Base-by-base conservation (phyloP, 92 coral and sea anemone genomes). In the Parazoanthus swiftii region DNA sequence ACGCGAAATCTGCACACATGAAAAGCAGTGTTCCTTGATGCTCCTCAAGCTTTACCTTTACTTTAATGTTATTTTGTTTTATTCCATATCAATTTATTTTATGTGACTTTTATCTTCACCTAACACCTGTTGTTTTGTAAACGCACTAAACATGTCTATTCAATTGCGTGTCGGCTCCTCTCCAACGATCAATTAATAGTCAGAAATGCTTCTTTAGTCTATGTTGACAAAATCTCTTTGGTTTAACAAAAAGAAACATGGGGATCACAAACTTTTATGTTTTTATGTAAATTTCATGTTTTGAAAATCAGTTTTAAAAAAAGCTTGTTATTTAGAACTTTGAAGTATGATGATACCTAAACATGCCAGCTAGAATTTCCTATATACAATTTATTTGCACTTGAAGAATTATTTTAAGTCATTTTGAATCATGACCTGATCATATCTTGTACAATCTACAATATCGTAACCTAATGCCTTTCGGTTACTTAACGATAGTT, bases 81-180 rank as follows among this genome's bases (percentile, higher is more conserved):
- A 39, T 58, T 58, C 66, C 1, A 48, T 74, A 11, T 6, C 13
- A 48, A 7, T 48, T 0, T 48, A 3, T 29, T 43, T 70, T 15
- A 42, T 13, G 63, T 70, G 76, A n/a, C 11, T 26, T 42, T 16
- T 23, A 23, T 25, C 23, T 44, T 68, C 15, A 25, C 39, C 8
- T 68, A n/a, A 71, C 78, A 68, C 38, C 78, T 83, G 86, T 29
- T 83, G 14, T 72, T 71, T 44, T 36, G 21, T 29, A 37, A 39
- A 37, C 29, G 21, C 46, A 25, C 44, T 29, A 29, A 29, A 29
- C 33, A 29, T 29, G 33, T 29, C 33, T 42, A 25, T 15, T 76
- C 51, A 76, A 18, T 39, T 39, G 80, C 38, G 10, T 16, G 29
- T 83, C n/a, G 77, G 86, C 15, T 43, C 23, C 86, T 43, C 16